Evolutionary conservation across 2,888 invertebrate genomes (phyloP).

Genomic region (Epirrhoe tristata): DNA sequence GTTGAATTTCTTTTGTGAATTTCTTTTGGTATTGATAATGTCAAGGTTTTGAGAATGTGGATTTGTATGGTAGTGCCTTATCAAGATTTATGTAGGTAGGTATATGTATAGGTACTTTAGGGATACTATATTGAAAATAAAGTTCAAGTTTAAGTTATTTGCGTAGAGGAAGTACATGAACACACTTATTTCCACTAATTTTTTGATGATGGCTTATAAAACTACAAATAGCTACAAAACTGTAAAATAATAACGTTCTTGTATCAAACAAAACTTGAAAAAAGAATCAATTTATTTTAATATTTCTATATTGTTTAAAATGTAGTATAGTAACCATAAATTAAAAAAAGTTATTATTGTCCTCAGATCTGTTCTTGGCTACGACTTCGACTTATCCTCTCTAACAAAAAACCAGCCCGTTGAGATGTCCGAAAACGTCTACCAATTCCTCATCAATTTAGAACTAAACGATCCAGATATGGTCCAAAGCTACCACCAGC

Average conservation of each 20-base stretch:
- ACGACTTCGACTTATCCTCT: constrained; percentile 72
- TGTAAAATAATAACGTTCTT: no score
- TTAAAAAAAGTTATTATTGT: constrained; percentile 9
- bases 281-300: no score
- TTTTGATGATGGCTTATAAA: no score
- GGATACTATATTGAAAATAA: background rate
- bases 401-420: constrained; percentile 74
- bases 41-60: constrained; percentile 22
- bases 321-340: no score
- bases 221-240: no score
- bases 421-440: constrained; percentile 71
- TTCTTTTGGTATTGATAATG: constrained; percentile 19
- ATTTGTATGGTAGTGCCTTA: background rate
- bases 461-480: constrained; percentile 51
- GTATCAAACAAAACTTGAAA: no score
- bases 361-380: constrained; percentile 70
- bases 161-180: no score
- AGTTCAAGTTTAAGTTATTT: no score
- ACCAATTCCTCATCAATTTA: constrained; percentile 69
- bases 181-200: no score
- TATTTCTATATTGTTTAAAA: no score
- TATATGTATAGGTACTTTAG: no score
- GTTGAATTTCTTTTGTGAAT: constrained; percentile 23
- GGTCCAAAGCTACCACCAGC: constrained; percentile 20
- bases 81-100: background rate